phyloP scores from a whole-genome alignment of 2,113 vertebrate genomes.

The Dascyllus trimaculatus region DNA sequence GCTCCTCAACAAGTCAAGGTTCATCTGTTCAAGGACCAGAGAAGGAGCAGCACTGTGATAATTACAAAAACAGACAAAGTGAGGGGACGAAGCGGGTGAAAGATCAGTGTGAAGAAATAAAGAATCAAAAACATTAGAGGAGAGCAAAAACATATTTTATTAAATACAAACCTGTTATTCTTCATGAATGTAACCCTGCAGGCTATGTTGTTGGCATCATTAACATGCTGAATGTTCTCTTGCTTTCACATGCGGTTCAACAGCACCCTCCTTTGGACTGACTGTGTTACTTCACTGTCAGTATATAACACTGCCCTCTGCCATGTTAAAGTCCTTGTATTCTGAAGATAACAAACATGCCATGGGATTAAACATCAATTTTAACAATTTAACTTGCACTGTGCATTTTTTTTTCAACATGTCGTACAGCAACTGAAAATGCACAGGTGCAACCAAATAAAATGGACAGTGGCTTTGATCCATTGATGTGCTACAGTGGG shows the following conservation, averaged over 20 bases:
- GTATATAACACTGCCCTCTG: no score
- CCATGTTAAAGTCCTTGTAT: no score
- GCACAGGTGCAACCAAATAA: no score
- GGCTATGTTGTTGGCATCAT: neutral
- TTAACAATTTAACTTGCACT: no score
- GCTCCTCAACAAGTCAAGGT: constrained; percentile 7
- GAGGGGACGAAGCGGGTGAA: no score
- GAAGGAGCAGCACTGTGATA: neutral
- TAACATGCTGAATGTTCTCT: neutral
- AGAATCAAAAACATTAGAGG: neutral
- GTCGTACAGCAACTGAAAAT: no score
- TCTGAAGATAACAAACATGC: no score
- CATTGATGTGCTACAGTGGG: no score
- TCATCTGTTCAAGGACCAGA: neutral
- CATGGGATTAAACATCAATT: no score
- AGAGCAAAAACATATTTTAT: neutral
- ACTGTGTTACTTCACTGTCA: neutral
- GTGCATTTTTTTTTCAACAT: no score
- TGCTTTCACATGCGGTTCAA: neutral
- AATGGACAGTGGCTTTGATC: no score
- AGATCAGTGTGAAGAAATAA: neutral
- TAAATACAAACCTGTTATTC: neutral
- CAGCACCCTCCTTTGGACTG: constrained; percentile 15
- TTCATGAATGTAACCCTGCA: neutral
- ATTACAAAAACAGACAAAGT: neutral